These are phyloP conservation scores for Mobula hypostoma DNA, from an alignment of 2,113 vertebrate species.

Conservation along the genomic window DNA sequence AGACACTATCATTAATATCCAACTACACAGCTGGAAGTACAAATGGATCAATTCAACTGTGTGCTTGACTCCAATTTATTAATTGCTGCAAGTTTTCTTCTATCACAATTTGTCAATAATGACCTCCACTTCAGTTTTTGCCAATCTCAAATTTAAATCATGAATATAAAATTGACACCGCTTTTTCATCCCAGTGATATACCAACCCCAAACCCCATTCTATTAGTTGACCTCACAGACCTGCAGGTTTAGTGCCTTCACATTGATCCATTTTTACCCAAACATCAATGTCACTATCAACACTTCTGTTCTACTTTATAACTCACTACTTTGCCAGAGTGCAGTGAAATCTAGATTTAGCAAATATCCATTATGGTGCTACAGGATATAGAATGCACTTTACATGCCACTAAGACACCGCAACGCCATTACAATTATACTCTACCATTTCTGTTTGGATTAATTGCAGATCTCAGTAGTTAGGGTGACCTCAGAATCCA, in stretches of 20 bases:
- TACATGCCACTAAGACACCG: neutral
- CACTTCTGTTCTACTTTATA: too few relatives aligned
- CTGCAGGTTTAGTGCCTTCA: neutral
- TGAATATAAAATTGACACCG: neutral
- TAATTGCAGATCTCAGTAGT: neutral
- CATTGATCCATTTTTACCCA: neutral
- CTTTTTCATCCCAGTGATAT: neutral
- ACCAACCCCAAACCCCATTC: too few relatives aligned
- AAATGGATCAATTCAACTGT: neutral
- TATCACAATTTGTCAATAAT: neutral
- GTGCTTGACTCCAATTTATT: neutral
- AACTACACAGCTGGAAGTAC: neutral
- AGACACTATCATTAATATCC: neutral
- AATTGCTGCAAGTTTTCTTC: neutral
- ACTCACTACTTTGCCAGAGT: too few relatives aligned
- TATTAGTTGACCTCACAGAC: neutral
- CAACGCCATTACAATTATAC: neutral
- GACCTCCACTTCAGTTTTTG: neutral
- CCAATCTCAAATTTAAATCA: neutral
- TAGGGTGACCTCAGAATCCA: neutral
- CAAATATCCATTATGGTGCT: too few relatives aligned
- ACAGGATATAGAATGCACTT: neutral
- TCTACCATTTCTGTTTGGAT: neutral
- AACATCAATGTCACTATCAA: too few relatives aligned
- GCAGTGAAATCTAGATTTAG: too few relatives aligned